Evolutionary conservation across 2,888 invertebrate genomes (phyloP), one percentile per base, ranked within the genome.

Genomic region (Polydrusus cervinus): DNA sequence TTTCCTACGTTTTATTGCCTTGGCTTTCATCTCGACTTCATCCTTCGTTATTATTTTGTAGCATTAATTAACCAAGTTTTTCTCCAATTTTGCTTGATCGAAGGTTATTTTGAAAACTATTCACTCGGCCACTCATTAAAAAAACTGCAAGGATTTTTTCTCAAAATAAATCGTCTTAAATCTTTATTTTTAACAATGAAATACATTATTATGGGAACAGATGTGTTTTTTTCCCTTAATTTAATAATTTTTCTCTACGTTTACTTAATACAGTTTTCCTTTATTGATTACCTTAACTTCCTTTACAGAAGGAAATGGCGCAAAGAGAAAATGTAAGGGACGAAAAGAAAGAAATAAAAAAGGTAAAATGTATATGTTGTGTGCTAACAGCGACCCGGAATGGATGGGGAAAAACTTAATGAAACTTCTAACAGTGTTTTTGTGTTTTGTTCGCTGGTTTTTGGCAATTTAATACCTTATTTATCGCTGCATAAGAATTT

Each of bases 281-380:
- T 49, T 53, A 61, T 65, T 65, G 40, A 57, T 51, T 64, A 40
- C 60, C 60, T 40, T 64, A 64, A 76, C 60, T 73, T 70, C 53
- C 43, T 72, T 74, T 76, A 25, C 76, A 77, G 74, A 71, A 25
- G 71, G 57, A n/a, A 69, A 73, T 60, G 73, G 61, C 47, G 53
- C 66, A 61, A 74, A 67, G 57, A 45, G 71, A 67, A 77, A 77
- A 67, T 62, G 74, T 66, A 74, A 77, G 68, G 47, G 76, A 30
- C 73, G 70, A 11, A 77, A 77, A 77, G 61, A 66, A 25, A 70
- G 76, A 65, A 55, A 71, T 77, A 77, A 74, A 74, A 77, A 77
- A 77, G 76, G 76, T 77, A 77, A 74, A 65, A 53, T 55, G 38
- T 67, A n/a, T 65, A 25, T 67, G 67, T 67, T 55, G 40, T 67